Evolutionary conservation across 53 echinoderm and acorn worm genomes (phyloP).

Genomic region (Temnopleurus reevesii): DNA sequence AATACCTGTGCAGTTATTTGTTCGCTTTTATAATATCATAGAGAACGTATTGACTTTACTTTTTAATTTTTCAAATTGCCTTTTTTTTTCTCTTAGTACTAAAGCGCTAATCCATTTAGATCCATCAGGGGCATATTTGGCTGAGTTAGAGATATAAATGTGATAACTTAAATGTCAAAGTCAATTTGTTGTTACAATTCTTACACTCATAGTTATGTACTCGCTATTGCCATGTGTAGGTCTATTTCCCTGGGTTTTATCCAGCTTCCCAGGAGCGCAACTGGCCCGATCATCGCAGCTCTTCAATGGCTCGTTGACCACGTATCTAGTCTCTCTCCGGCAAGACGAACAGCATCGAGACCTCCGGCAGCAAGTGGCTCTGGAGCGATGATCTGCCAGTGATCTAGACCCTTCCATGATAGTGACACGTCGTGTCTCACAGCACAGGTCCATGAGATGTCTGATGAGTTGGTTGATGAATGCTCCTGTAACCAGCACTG

Average conservation of each 20-base stretch:
- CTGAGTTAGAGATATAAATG: no score
- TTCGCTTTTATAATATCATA: no score
- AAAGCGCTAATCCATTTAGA: no score
- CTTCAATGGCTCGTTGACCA: background rate
- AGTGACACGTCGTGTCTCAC: background rate
- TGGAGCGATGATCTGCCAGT: no score
- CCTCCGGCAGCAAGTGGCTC: no score
- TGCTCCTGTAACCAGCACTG: background rate
- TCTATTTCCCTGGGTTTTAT: background rate
- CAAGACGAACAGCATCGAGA: background rate
- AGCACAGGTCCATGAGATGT: background rate
- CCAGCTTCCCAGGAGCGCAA: background rate
- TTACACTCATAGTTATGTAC: constrained; percentile 1
- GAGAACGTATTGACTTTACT: no score
- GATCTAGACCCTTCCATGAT: background rate
- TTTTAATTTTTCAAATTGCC: no score
- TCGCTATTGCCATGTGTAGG: background rate
- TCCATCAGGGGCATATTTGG: no score
- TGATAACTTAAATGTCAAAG: no score
- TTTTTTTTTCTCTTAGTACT: no score
- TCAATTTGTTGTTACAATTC: no score
- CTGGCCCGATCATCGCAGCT: background rate
- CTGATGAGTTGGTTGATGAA: background rate
- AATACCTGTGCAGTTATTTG: no score
- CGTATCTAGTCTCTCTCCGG: background rate